Conservation (phyloP, 2,113 vertebrate genomes). For the Girardinichthys multiradiatus region DNA sequence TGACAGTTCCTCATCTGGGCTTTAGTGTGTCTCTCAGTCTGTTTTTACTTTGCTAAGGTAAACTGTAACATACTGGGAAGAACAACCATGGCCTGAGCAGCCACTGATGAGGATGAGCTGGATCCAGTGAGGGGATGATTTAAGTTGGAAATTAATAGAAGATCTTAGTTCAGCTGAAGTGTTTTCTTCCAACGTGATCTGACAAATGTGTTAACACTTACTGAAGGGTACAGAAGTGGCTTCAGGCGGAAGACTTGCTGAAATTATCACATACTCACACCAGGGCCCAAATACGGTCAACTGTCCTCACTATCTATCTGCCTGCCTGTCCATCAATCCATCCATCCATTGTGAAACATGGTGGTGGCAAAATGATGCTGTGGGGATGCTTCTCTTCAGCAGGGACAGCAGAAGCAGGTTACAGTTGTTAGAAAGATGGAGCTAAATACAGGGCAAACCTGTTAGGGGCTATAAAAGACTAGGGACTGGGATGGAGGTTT, state of each 20-base stretch:
- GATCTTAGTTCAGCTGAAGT: not conserved
- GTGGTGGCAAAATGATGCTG: too few relatives aligned
- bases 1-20: not conserved
- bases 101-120: not conserved
- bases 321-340: not conserved
- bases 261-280: slow-evolving; percentile 33
- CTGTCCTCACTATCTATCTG: not conserved
- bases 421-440: too few relatives aligned
- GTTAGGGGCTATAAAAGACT: too few relatives aligned
- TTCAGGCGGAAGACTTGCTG: slow-evolving; percentile 24
- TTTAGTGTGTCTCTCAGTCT: not conserved
- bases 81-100: not conserved
- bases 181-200: not conserved
- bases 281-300: not conserved
- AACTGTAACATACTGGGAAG: not conserved
- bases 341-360: not conserved
- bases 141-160: not conserved
- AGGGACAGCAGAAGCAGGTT: too few relatives aligned
- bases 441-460: too few relatives aligned
- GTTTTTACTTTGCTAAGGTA: not conserved
- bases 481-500: too few relatives aligned
- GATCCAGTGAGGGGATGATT: not conserved
- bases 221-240: slow-evolving; percentile 4
- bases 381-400: too few relatives aligned
- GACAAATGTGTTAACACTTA: slow-evolving; percentile 35